Conservation (phyloP, 2,797 vertebrate species). For the Darevskia mixta region DNA sequence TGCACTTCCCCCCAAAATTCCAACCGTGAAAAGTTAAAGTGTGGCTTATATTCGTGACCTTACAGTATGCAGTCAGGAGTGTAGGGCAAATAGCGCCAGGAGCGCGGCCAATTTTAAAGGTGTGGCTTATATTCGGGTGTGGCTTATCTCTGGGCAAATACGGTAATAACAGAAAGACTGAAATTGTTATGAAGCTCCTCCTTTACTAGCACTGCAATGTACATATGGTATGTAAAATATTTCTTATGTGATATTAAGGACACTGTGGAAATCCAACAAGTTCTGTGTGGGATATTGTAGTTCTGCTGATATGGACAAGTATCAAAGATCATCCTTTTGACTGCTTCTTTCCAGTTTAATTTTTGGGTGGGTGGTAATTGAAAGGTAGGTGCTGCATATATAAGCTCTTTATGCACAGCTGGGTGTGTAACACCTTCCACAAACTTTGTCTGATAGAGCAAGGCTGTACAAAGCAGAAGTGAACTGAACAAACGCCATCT, state of each 20-base stretch:
- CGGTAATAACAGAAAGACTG: too few relatives aligned
- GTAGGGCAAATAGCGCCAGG: too few relatives aligned
- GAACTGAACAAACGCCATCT: neutral
- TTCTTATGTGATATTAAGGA: too few relatives aligned
- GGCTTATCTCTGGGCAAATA: too few relatives aligned
- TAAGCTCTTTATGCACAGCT: neutral
- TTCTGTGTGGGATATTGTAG: neutral
- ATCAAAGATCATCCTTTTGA: neutral
- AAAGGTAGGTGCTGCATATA: neutral
- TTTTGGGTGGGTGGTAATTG: neutral
- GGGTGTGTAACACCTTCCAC: neutral
- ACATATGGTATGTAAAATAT: neutral
- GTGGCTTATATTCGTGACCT: rapidly evolving
- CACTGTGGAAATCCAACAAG: neutral
- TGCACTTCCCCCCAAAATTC: too few relatives aligned
- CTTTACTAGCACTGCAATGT: neutral
- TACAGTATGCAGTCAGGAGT: too few relatives aligned
- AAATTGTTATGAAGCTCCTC: too few relatives aligned
- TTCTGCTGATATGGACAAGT: neutral
- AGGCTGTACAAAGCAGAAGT: neutral
- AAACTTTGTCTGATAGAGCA: neutral
- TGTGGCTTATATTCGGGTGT: rapidly evolving
- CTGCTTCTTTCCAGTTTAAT: neutral
- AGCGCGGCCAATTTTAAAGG: too few relatives aligned
- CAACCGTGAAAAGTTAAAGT: too few relatives aligned